These are phyloP conservation scores for Dicentrarchus labrax DNA, from an alignment of 2,113 vertebrate species.

Conservation along the genomic window DNA sequence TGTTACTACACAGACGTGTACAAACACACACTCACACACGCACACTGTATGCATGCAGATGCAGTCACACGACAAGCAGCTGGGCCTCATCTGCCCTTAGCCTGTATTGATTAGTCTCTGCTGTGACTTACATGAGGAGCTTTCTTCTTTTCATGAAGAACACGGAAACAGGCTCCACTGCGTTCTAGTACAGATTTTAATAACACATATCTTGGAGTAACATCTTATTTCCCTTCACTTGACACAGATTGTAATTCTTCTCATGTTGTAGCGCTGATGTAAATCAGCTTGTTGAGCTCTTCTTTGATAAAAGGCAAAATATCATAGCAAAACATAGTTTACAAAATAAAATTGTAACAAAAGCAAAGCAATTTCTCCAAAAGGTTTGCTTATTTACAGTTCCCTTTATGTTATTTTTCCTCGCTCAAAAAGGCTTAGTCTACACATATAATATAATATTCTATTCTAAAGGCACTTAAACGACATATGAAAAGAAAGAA, in stretches of 20 bases:
- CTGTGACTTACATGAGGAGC: slow-evolving; percentile 20
- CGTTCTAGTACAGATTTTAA: slow-evolving; percentile 47
- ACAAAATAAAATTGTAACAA: slow-evolving; percentile 65
- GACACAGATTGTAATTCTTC: slow-evolving; percentile 5
- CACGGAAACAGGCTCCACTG: slow-evolving; percentile 16
- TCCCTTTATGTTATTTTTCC: slow-evolving; percentile 78
- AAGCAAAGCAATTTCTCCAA: slow-evolving; percentile 45
- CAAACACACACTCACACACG: slow-evolving; percentile 31
- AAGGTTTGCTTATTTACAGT: slow-evolving; percentile 54
- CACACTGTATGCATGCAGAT: slow-evolving; percentile 41
- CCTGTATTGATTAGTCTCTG: slow-evolving; percentile 41
- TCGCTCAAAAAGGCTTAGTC: slow-evolving; percentile 76
- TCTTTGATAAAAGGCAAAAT: slow-evolving; percentile 65
- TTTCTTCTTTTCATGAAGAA: slow-evolving; percentile 46
- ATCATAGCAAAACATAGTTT: slow-evolving; percentile 56
- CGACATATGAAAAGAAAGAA: slow-evolving; percentile 71
- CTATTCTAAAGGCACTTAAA: slow-evolving; percentile 95
- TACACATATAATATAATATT: slow-evolving; percentile 63
- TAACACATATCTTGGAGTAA: not conserved
- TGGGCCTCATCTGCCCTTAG: slow-evolving; percentile 3
- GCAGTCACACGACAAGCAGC: slow-evolving; percentile 17
- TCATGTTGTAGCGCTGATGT: slow-evolving; percentile 30
- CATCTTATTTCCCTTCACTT: slow-evolving; percentile 22
- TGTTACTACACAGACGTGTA: slow-evolving; percentile 14
- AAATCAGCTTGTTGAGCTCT: slow-evolving; percentile 28